Percentiles rank a stretch among this genome's conserved stretches.
Evolutionary conservation across 2,888 invertebrate species (phyloP).

Genomic region (Allolobophora icterica): DNA sequence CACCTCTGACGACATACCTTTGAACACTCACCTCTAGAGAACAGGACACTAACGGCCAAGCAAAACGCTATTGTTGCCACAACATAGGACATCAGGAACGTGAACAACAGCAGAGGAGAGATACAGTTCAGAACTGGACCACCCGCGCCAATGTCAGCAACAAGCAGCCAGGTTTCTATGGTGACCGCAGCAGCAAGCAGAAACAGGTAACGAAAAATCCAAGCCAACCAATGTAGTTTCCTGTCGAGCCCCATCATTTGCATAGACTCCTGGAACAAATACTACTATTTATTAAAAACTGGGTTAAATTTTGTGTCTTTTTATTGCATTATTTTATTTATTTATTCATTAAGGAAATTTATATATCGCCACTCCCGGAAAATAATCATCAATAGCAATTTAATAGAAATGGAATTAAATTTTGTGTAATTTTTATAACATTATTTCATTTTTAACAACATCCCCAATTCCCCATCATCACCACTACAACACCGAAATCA

Average conservation of each 20-base stretch:
- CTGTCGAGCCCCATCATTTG: slow-evolving; percentile 87
- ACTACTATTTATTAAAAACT: background rate
- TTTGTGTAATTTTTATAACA: too few relatives aligned
- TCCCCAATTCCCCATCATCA: background rate
- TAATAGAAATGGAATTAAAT: too few relatives aligned
- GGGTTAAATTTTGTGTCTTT: background rate
- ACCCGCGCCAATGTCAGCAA: slow-evolving; percentile 46
- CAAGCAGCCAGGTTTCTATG: slow-evolving; percentile 64
- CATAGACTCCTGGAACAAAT: slow-evolving; percentile 79
- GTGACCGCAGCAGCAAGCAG: slow-evolving; percentile 73
- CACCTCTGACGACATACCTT: background rate
- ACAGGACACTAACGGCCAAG: slow-evolving; percentile 81
- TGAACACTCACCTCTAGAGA: slow-evolving; percentile 74
- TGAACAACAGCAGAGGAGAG: slow-evolving; percentile 73
- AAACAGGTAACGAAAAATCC: slow-evolving; percentile 81
- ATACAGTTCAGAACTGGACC: slow-evolving; percentile 74
- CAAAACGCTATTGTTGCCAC: slow-evolving; percentile 78
- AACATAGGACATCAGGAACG: slow-evolving; percentile 77
- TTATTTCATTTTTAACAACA: background rate
- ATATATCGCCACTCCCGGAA: background rate
- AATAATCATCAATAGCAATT: too few relatives aligned
- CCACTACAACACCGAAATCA: background rate
- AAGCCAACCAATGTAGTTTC: slow-evolving; percentile 85
- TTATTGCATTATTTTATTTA: background rate
- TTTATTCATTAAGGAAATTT: background rate